Percentiles rank a stretch among this genome's conserved stretches.
phyloP scores from a whole-genome alignment of 2,797 vertebrate genomes.

The Pelobates cultripes region DNA sequence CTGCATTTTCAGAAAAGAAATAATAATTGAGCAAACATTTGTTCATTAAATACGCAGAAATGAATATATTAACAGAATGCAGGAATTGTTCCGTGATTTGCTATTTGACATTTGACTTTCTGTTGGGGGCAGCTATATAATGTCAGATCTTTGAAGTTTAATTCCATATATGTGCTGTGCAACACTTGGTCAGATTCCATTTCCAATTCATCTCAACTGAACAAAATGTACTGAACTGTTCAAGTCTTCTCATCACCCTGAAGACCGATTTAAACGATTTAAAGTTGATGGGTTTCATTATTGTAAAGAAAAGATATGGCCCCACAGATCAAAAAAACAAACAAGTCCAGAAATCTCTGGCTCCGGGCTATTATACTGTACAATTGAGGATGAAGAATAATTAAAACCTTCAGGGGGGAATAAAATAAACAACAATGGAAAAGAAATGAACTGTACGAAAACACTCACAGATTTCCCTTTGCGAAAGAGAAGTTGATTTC shows the following conservation, averaged over 20 bases:
- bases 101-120: too few relatives aligned
- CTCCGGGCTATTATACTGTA: background rate
- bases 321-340: constrained; percentile 36
- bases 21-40: too few relatives aligned
- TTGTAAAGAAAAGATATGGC: constrained; percentile 27
- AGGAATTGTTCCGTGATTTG: too few relatives aligned
- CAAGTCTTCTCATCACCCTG: constrained; percentile 32
- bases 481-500: constrained; percentile 93
- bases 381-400: background rate
- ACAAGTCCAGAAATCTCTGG: background rate
- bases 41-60: too few relatives aligned
- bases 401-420: background rate
- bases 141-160: too few relatives aligned
- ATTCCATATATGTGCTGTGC: background rate
- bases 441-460: background rate
- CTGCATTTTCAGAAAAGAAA: too few relatives aligned
- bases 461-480: constrained; percentile 91
- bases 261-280: constrained; percentile 25
- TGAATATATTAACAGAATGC: too few relatives aligned
- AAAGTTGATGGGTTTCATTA: constrained; percentile 25
- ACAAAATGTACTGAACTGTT: constrained; percentile 31
- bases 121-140: too few relatives aligned
- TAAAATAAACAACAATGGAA: constrained; percentile 22
- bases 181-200: constrained; percentile 30
- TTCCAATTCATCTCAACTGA: constrained; percentile 20